Base-by-base conservation (phyloP, 2,113 vertebrate genomes). In the Chamaetylas fuelleborni region DNA sequence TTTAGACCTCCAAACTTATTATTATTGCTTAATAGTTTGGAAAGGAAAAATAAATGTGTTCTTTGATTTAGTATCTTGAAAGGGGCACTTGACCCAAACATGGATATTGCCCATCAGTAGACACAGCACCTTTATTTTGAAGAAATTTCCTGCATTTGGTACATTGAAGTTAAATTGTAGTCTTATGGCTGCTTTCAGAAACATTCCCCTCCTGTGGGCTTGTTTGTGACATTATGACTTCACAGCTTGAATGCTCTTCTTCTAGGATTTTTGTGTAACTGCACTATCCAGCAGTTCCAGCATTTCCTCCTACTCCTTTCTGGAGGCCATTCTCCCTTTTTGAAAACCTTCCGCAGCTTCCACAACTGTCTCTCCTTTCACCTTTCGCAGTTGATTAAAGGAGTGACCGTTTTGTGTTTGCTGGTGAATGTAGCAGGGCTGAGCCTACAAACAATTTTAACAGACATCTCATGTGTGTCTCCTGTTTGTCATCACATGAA, bases 1-100 rank as follows among this genome's bases (percentile, higher is more conserved):
- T 7, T n/a, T 36, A 60, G 11, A 43, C 3, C 29, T 45, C 23
- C 20, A 66, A n/a, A 74, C 34, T 64, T 73, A 43, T 8, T 54
- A 8, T 54, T 23, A 19, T 31, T 81, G 19, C 6, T 66, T 17
- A 34, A 14, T 24, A 73, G 42, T 51, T 8, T 60, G 36, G 28
- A 16, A 42, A 24, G 14, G 19, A 69, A 20, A 88, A 88, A 53
- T 25, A 1, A 64, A 42, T 0, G 0, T 36, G 2, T 24, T 36
- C 5, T 65, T 83, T 74, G 28, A 12, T 60, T 78, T 25, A 31
- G 7, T 19, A 11, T 33, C 53, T 33, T 86, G 53, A 80, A 87
- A 60, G 11, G 3, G 3, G 2, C 7, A 12, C 13, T 69, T 72
- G 23, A 66, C 13, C 1, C 22, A 47, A 56, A 5, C 9, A 38